Conservation (phyloP, 1,140 invertebrate species). For the Semibalanus balanoides region DNA sequence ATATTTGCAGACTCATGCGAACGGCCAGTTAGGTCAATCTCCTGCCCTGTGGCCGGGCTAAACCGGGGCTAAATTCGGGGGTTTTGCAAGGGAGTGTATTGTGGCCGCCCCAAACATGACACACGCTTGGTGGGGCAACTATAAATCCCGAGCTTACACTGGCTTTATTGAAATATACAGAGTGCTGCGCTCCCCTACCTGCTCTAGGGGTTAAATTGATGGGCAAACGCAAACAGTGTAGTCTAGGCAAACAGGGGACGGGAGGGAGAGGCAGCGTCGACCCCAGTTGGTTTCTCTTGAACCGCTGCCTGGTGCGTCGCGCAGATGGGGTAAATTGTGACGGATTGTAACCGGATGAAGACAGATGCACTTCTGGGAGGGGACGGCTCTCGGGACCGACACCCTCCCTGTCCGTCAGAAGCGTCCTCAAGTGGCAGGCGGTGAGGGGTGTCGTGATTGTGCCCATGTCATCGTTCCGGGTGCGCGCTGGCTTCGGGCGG, state of each 20-base stretch:
- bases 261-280: too few relatives aligned
- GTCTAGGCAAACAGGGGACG: not conserved
- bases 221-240: not conserved
- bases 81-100: not conserved
- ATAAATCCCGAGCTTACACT: not conserved
- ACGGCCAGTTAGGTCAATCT: not conserved
- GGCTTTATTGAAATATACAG: not conserved
- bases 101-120: not conserved
- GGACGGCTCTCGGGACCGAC: too few relatives aligned
- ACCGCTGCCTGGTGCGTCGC: not conserved
- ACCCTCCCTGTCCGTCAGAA: not conserved
- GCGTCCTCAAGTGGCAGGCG: not conserved
- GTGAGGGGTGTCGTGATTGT: not conserved
- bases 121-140: not conserved
- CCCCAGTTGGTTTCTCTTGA: not conserved
- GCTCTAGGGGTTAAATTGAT: not conserved
- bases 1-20: not conserved
- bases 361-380: not conserved
- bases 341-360: conserved; percentile 1
- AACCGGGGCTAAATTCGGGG: not conserved
- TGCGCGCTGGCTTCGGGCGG: not conserved
- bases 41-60: not conserved
- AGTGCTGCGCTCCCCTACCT: not conserved
- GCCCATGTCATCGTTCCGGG: not conserved
- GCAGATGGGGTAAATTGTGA: not conserved